These are phyloP conservation scores for Pherbina coryleti DNA, from an alignment of 2,888 invertebrate species.

Conservation along the genomic window DNA sequence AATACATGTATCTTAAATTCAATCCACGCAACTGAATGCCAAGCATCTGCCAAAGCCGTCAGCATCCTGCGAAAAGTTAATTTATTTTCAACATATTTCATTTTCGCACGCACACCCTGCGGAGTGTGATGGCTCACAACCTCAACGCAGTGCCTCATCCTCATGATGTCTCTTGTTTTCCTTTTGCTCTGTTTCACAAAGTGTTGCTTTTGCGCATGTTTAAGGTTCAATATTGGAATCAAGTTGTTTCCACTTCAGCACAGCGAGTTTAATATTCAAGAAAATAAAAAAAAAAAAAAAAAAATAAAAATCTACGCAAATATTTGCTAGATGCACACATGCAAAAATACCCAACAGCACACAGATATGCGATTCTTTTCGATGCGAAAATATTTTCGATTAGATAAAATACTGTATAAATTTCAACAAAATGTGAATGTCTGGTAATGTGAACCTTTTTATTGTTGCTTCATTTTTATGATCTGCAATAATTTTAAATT, in stretches of 20 bases:
- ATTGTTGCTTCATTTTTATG: too few species aligned
- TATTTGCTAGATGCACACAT: not conserved
- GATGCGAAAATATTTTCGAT: too few species aligned
- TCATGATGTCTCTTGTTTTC: too few species aligned
- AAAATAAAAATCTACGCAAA: not conserved
- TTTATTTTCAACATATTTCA: not conserved
- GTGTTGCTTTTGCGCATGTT: not conserved
- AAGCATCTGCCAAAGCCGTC: too few species aligned
- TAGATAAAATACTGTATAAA: too few species aligned
- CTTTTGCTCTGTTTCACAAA: not conserved
- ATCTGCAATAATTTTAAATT: too few species aligned
- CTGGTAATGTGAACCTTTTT: too few species aligned
- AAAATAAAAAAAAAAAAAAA: not conserved
- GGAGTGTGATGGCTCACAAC: too few species aligned
- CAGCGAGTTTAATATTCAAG: not conserved
- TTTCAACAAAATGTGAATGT: too few species aligned
- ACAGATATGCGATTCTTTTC: not conserved
- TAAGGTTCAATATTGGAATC: not conserved
- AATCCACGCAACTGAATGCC: not conserved
- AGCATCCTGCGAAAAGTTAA: too few species aligned
- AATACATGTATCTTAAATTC: not conserved
- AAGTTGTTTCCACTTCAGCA: constrained; percentile 13
- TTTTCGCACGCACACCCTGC: not conserved
- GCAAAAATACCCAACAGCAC: not conserved
- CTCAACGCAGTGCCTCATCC: too few species aligned